Conservation (phyloP, 2,888 invertebrate genomes). For the Caenorhabditis zanzibari region DNA sequence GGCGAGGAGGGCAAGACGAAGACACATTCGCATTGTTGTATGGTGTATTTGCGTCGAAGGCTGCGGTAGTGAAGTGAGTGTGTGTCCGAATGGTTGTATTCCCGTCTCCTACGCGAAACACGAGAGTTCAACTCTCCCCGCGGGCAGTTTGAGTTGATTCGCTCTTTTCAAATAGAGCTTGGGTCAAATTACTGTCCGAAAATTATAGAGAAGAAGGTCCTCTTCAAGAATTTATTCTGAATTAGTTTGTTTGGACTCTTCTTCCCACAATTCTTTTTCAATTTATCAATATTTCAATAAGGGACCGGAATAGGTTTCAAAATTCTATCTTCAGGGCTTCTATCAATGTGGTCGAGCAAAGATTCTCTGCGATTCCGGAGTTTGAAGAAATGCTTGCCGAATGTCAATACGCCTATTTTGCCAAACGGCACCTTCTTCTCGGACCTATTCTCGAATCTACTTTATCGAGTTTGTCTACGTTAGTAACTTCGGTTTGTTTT, state of each 20-base stretch:
- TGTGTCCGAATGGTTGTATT: slow-evolving; percentile 26
- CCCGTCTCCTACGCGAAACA: background rate
- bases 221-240: background rate
- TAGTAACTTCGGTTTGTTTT: slow-evolving; percentile 12
- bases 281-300: background rate
- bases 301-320: no score
- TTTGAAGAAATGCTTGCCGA: slow-evolving; percentile 81
- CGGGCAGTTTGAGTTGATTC: slow-evolving; percentile 63
- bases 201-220: slow-evolving; percentile 48
- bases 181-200: slow-evolving; percentile 67
- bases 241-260: background rate
- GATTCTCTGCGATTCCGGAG: slow-evolving; percentile 78
- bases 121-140: slow-evolving; percentile 11
- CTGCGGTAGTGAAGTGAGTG: slow-evolving; percentile 78
- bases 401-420: slow-evolving; percentile 81
- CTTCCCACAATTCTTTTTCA: background rate
- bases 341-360: slow-evolving; percentile 78
- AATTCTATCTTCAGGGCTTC: slow-evolving; percentile 71
- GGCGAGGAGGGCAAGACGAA: slow-evolving; percentile 76
- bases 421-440: slow-evolving; percentile 77
- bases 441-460: slow-evolving; percentile 80
- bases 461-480: slow-evolving; percentile 71
- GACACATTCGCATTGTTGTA: slow-evolving; percentile 81
- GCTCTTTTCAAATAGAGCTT: slow-evolving; percentile 27
- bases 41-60: slow-evolving; percentile 82